Conservation (phyloP, 2,888 invertebrate genomes). For the Branchellion lobata region DNA sequence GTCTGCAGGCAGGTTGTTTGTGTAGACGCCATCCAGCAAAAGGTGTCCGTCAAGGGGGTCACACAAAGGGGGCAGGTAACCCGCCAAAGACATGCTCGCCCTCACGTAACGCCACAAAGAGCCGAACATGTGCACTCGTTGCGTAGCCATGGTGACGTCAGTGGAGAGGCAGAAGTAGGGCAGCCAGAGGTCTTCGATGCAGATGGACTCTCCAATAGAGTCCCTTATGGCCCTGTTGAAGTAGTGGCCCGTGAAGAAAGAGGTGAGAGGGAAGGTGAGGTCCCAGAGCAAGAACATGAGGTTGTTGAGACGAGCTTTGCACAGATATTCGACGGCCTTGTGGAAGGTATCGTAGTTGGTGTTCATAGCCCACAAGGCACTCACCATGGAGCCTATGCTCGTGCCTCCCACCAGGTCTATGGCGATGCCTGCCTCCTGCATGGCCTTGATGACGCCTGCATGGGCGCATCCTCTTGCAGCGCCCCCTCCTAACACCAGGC, state of each 20-base stretch:
- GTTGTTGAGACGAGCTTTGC: slow-evolving; percentile 15
- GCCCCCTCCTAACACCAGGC: slow-evolving; percentile 43
- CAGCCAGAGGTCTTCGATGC: slow-evolving; percentile 43
- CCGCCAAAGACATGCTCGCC: slow-evolving; percentile 44
- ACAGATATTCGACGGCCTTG: slow-evolving; percentile 9
- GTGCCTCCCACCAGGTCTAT: slow-evolving; percentile 44
- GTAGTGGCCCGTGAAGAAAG: slow-evolving; percentile 36
- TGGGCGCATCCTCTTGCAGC: slow-evolving; percentile 46
- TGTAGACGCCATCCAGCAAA: slow-evolving; percentile 43
- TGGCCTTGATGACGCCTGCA: slow-evolving; percentile 40
- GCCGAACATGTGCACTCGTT: slow-evolving; percentile 41
- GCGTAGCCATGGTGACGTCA: slow-evolving; percentile 36
- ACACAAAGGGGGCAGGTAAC: slow-evolving; percentile 45
- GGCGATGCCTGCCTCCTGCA: slow-evolving; percentile 37
- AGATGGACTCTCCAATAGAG: slow-evolving; percentile 30
- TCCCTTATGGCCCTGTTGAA: slow-evolving; percentile 38
- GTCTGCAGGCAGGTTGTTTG: slow-evolving; percentile 44
- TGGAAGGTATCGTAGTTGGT: slow-evolving; percentile 27
- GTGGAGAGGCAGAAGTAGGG: slow-evolving; percentile 46
- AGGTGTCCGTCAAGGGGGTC: slow-evolving; percentile 44
- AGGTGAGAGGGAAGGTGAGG: slow-evolving; percentile 42
- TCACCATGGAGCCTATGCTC: slow-evolving; percentile 39
- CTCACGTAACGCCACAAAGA: slow-evolving; percentile 45
- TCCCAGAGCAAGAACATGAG: slow-evolving; percentile 36
- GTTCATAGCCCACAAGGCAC: slow-evolving; percentile 41